Percentiles rank a stretch among this genome's conserved stretches.
Evolutionary conservation across 53 echinoderm and acorn worm genomes (phyloP).

Genomic region (Pentamera pediparva): DNA sequence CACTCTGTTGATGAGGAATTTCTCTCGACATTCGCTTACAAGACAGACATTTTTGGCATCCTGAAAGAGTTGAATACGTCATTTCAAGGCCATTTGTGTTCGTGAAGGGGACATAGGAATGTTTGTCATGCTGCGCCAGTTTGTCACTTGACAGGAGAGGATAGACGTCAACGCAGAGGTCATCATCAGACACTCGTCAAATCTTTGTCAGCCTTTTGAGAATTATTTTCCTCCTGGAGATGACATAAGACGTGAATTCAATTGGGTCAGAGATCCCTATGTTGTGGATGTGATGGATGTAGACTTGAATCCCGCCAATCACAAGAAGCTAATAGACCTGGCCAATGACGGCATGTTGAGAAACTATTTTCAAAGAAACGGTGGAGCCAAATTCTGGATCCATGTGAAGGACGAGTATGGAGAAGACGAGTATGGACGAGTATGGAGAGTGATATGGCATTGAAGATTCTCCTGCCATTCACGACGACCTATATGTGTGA

Average conservation of each 20-base stretch:
- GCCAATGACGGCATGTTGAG: background rate
- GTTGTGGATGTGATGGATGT: background rate
- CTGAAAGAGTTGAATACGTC: conserved; percentile 20
- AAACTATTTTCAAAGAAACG: background rate
- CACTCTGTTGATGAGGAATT: background rate
- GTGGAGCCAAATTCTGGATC: conserved; percentile 11
- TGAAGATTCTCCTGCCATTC: no score
- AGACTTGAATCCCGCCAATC: background rate
- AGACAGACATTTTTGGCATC: conserved; percentile 17
- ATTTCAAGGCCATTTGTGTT: conserved; percentile 21
- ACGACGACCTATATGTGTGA: no score
- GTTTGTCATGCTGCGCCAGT: background rate
- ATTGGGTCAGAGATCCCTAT: conserved; percentile 20
- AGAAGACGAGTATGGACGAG: no score
- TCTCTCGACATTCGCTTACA: conserved; percentile 14
- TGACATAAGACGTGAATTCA: background rate
- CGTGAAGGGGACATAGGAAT: background rate
- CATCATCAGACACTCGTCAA: background rate
- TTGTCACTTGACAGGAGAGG: no score
- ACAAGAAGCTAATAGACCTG: conserved; percentile 5
- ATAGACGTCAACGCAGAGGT: no score
- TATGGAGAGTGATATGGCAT: no score
- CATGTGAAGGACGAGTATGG: background rate
- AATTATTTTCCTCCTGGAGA: conserved; percentile 19
- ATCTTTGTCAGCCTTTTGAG: conserved; percentile 6